These are phyloP conservation scores for Corvus cornix DNA, from an alignment of 2,113 vertebrate genomes.

Conservation along the genomic window DNA sequence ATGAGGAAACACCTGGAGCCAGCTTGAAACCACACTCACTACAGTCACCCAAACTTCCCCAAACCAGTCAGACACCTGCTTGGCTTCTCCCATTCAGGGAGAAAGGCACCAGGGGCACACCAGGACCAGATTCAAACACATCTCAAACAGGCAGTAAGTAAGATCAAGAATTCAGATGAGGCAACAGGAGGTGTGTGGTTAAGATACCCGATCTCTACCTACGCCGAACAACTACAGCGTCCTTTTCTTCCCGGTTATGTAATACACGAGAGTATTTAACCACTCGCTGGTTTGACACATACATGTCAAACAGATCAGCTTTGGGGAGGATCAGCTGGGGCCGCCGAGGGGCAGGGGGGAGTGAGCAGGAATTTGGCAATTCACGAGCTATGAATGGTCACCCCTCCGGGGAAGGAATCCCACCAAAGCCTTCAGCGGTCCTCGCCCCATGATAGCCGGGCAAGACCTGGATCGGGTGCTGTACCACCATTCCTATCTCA, in stretches of 20 bases:
- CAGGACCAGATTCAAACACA: neutral
- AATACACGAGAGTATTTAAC: neutral
- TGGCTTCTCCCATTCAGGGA: neutral
- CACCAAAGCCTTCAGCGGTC: neutral
- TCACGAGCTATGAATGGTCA: rapidly evolving
- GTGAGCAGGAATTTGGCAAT: neutral
- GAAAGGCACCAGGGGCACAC: too few relatives aligned
- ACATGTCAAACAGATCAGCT: neutral
- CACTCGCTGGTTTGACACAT: neutral
- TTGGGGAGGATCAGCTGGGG: neutral
- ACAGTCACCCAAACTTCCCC: neutral
- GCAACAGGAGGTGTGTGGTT: neutral
- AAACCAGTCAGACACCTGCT: neutral
- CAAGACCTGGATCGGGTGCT: neutral
- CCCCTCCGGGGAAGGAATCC: neutral
- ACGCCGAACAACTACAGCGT: neutral
- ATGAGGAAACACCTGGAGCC: neutral
- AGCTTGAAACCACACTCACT: neutral
- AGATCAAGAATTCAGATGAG: neutral
- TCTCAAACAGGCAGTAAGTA: neutral
- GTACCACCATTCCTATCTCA: neutral
- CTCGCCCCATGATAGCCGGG: rapidly evolving
- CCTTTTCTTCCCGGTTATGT: neutral
- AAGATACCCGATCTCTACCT: neutral
- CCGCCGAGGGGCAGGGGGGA: neutral